Evolutionary conservation across 2,113 vertebrate species (phyloP).

Genomic region (Piaya cayana): DNA sequence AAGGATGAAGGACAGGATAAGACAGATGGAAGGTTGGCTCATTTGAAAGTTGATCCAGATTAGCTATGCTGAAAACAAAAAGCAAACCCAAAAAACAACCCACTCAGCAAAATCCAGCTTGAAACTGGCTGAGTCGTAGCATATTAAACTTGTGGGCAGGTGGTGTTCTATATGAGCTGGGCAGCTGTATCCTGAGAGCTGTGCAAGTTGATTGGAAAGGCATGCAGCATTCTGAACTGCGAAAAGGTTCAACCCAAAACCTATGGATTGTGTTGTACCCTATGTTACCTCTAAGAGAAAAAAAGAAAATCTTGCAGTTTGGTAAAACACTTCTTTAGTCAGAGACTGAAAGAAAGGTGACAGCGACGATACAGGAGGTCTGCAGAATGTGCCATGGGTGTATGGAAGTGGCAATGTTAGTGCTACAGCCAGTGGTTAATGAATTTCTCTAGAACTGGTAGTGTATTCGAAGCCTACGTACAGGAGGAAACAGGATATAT

Average conservation of each 20-base stretch:
- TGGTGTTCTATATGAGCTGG: neutral
- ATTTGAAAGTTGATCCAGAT: neutral
- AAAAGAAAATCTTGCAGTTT: neutral
- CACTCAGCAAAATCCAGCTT: neutral
- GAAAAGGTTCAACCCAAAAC: neutral
- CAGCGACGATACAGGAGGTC: neutral
- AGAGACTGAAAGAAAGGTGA: neutral
- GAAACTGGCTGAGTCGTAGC: neutral
- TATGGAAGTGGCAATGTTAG: neutral
- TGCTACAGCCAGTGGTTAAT: neutral
- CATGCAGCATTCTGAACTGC: fast-evolving
- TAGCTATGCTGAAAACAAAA: neutral
- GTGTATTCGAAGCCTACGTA: neutral
- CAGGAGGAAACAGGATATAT: neutral
- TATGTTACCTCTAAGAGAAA: neutral
- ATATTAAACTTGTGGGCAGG: neutral
- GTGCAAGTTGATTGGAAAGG: neutral
- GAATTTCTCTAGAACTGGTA: neutral
- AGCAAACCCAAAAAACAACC: neutral
- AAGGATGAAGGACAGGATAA: neutral
- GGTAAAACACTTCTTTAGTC: neutral
- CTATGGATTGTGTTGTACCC: neutral
- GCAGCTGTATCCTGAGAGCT: neutral
- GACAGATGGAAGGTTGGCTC: neutral
- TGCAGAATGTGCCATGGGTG: neutral